Evolutionary conservation across 2,888 invertebrate genomes (phyloP).

Genomic region (Slavum lentiscoides): DNA sequence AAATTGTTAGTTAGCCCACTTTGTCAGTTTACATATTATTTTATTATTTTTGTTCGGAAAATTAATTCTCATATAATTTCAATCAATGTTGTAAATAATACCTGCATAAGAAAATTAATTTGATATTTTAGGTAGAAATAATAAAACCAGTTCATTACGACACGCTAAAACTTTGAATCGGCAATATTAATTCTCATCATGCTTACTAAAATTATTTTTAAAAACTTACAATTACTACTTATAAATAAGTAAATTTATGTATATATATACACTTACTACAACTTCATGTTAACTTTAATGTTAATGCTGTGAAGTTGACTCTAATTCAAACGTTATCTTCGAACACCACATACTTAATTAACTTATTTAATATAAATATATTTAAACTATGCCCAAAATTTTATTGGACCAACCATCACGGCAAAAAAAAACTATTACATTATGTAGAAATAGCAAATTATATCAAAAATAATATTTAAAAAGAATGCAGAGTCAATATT

Average conservation of each 20-base stretch:
- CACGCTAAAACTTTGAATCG: too few relatives aligned
- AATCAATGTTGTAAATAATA: too few relatives aligned
- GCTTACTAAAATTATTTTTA: too few relatives aligned
- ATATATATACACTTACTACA: conserved; percentile 42
- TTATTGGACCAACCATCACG: too few relatives aligned
- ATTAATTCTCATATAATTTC: too few relatives aligned
- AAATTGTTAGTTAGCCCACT: too few relatives aligned
- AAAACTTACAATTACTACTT: neutral
- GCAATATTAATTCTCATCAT: too few relatives aligned
- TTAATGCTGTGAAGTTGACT: conserved; percentile 39
- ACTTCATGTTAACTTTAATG: conserved; percentile 40
- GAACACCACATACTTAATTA: neutral
- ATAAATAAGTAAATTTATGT: neutral
- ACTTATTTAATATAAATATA: neutral
- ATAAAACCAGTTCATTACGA: too few relatives aligned
- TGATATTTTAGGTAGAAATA: too few relatives aligned
- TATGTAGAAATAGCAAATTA: neutral
- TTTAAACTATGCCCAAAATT: neutral
- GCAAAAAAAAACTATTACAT: neutral
- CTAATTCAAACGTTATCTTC: conserved; percentile 28
- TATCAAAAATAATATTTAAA: neutral
- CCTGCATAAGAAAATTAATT: too few relatives aligned
- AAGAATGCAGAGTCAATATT: neutral
- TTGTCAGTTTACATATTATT: too few relatives aligned
- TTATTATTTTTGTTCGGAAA: too few relatives aligned